phyloP scores from a whole-genome alignment of 1,140 invertebrate genomes.

The Brachionus koreanus region DNA sequence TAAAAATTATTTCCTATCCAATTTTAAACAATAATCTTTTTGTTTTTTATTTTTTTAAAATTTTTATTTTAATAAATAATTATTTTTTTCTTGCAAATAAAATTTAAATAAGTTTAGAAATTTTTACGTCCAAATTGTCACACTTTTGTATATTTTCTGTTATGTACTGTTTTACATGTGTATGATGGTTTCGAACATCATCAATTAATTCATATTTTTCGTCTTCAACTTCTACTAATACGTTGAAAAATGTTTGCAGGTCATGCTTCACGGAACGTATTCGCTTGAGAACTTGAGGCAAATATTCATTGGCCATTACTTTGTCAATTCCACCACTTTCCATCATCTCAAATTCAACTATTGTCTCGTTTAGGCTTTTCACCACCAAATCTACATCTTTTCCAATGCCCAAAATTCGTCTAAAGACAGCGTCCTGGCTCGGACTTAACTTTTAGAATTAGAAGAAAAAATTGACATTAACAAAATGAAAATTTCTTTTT shows the following conservation, averaged over 20 bases:
- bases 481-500: background rate
- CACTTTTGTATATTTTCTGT: background rate
- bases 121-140: background rate
- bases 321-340: background rate
- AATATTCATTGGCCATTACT: slow-evolving; percentile 36
- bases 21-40: background rate
- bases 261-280: background rate
- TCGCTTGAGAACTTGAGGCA: slow-evolving; percentile 24
- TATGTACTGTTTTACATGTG: background rate
- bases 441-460: slow-evolving; percentile 10
- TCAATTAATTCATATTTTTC: background rate
- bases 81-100: background rate
- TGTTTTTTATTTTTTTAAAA: background rate
- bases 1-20: background rate
- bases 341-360: background rate
- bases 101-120: slow-evolving; percentile 10
- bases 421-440: slow-evolving; percentile 32
- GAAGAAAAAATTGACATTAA: background rate
- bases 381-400: slow-evolving; percentile 37
- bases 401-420: slow-evolving; percentile 25
- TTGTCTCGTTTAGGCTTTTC: slow-evolving; percentile 13
- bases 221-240: slow-evolving; percentile 9
- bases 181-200: background rate
- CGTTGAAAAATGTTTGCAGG: slow-evolving; percentile 3
- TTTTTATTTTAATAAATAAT: background rate